A percentile compares a stretch with the other conserved stretches of the same genome.
phyloP scores from a whole-genome alignment of 2,888 invertebrate genomes.

The Lithophane leautieri region DNA sequence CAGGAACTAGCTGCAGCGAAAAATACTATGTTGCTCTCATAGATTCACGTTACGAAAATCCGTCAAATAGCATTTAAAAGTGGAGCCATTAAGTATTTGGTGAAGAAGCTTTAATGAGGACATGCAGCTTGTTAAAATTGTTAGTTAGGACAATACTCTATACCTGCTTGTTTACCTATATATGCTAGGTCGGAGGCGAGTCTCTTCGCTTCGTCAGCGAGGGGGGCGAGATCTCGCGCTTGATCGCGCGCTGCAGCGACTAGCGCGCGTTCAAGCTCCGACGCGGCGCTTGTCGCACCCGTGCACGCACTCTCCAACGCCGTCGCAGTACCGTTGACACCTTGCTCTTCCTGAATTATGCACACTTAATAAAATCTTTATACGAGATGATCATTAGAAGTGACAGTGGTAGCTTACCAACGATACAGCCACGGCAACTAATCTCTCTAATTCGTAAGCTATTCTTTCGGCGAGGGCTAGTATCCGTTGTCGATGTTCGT shows the following conservation, averaged over 20 bases:
- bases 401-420: slow-evolving; percentile 90
- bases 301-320: slow-evolving; percentile 90
- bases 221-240: slow-evolving; percentile 85
- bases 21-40: slow-evolving; percentile 20
- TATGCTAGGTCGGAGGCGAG: slow-evolving; percentile 87
- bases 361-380: slow-evolving; percentile 42
- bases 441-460: slow-evolving; percentile 97
- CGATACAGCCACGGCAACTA: slow-evolving; percentile 95
- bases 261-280: slow-evolving; percentile 95
- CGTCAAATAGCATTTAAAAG: background rate
- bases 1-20: slow-evolving; percentile 88
- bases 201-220: slow-evolving; percentile 86
- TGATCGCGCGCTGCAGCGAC: slow-evolving; percentile 91
- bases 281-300: slow-evolving; percentile 95
- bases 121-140: slow-evolving; percentile 71
- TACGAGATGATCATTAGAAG: slow-evolving; percentile 13
- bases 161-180: slow-evolving; percentile 87
- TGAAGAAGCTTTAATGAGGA: slow-evolving; percentile 12
- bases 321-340: slow-evolving; percentile 83
- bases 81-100: slow-evolving; percentile 35
- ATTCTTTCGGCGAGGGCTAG: slow-evolving; percentile 96
- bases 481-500: slow-evolving; percentile 99
- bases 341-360: slow-evolving; percentile 83
- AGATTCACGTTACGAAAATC: slow-evolving; percentile 8
- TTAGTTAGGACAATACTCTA: slow-evolving; percentile 80